Conservation (phyloP, 2,113 vertebrate genomes). For the Sitta europaea region DNA sequence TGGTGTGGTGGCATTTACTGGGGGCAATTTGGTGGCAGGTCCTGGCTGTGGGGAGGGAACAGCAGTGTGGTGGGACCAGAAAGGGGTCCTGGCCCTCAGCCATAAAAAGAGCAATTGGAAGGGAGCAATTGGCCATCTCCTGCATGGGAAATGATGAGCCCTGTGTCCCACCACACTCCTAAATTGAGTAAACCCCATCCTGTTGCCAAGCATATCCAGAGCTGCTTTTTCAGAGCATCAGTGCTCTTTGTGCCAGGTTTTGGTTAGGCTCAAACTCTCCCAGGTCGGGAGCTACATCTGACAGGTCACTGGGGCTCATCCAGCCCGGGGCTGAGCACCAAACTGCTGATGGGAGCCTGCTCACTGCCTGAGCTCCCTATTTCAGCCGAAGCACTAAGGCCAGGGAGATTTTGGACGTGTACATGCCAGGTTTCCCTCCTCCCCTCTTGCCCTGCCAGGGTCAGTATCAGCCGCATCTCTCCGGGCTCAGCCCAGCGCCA, state of each 20-base stretch:
- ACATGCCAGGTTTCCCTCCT: neutral
- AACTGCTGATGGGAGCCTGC: neutral
- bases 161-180: neutral
- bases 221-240: neutral
- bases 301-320: neutral
- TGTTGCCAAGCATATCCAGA: neutral
- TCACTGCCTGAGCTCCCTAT: neutral
- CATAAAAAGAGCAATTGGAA: neutral
- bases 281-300: neutral
- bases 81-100: neutral
- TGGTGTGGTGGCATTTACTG: neutral
- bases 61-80: neutral
- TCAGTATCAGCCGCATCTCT: slow-evolving; percentile 6
- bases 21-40: neutral
- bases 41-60: neutral
- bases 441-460: neutral
- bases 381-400: neutral
- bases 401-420: neutral
- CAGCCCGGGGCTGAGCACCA: neutral
- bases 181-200: neutral
- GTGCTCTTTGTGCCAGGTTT: fast-evolving
- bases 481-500: neutral
- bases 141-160: neutral
- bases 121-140: neutral
- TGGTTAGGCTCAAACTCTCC: neutral